phyloP scores from a whole-genome alignment of 2,888 invertebrate genomes.

The Xestia xanthographa region DNA sequence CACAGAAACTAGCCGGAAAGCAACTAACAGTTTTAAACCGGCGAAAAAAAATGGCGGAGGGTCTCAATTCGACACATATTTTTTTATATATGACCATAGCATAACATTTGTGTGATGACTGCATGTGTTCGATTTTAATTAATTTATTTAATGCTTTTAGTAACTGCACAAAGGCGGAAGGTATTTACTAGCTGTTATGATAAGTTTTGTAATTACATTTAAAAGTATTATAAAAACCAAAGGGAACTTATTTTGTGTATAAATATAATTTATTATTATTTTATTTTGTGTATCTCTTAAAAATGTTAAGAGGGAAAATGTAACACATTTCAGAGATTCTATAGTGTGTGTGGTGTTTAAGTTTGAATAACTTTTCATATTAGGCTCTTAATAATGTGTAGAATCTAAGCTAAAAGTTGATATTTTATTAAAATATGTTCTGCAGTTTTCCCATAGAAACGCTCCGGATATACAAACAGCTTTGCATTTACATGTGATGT shows the following conservation, averaged over 20 bases:
- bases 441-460: background rate
- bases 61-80: no score
- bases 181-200: background rate
- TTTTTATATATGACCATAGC: background rate
- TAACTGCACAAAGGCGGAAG: background rate
- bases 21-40: background rate
- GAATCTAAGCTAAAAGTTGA: background rate
- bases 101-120: background rate
- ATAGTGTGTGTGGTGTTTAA: background rate
- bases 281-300: no score
- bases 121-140: background rate
- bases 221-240: constrained; percentile 36
- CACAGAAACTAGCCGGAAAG: background rate
- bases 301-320: constrained; percentile 4
- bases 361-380: background rate
- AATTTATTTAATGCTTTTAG: background rate
- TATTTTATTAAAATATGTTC: background rate
- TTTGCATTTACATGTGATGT: background rate
- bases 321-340: no score
- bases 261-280: no score
- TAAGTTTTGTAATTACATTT: background rate
- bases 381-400: background rate
- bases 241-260: constrained; percentile 11
- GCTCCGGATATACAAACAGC: background rate
- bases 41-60: background rate